Conservation (phyloP, 2,888 invertebrate species). For the Lacanobia wlatinum region DNA sequence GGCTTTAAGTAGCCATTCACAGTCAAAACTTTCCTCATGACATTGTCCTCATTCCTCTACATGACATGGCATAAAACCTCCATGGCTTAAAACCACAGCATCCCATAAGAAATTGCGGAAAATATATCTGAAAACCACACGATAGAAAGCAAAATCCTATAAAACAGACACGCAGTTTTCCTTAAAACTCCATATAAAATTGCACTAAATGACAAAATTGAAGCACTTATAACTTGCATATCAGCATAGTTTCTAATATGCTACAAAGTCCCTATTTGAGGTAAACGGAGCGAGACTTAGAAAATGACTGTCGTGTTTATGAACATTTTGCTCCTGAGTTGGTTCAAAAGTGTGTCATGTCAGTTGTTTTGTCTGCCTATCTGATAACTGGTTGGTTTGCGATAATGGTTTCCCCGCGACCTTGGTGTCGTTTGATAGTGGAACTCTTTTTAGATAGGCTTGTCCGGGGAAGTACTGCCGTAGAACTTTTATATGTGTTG, state of each 20-base stretch:
- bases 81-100: neutral
- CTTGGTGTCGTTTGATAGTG: constrained; percentile 13
- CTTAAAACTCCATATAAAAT: constrained; percentile 12
- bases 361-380: constrained; percentile 15
- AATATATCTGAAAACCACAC: neutral
- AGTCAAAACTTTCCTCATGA: too few relatives aligned
- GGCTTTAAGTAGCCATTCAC: too few relatives aligned
- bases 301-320: constrained; percentile 24
- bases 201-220: constrained; percentile 43
- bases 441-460: neutral
- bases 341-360: constrained; percentile 35
- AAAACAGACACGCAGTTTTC: neutral
- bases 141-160: constrained; percentile 19
- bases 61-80: neutral
- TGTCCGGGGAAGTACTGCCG: neutral
- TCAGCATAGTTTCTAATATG: constrained; percentile 16
- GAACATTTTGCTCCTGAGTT: constrained; percentile 17
- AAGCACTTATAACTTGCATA: constrained; percentile 17
- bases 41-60: too few relatives aligned
- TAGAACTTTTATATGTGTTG: too few relatives aligned
- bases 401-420: constrained; percentile 11
- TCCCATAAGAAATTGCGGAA: neutral
- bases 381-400: constrained; percentile 20
- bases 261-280: constrained; percentile 34
- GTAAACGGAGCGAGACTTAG: constrained; percentile 47